Evolutionary conservation across 2,888 invertebrate genomes (phyloP).

Genomic region (Drosophila phalerata): DNA sequence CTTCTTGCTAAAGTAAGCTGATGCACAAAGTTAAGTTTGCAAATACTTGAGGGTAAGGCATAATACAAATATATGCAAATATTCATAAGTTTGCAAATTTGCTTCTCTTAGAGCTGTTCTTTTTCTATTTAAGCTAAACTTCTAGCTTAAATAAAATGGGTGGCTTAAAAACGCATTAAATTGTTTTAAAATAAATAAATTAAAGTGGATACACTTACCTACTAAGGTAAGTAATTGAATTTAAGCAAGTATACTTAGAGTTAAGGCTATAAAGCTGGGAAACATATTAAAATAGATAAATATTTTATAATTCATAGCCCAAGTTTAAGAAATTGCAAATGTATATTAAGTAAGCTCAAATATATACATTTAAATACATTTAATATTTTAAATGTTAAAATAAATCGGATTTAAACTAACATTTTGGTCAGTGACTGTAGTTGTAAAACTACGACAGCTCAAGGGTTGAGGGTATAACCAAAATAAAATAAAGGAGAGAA

Average conservation of each 20-base stretch:
- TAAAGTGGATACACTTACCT: too few relatives aligned
- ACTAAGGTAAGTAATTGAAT: too few relatives aligned
- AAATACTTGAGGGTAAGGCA: constrained; percentile 10
- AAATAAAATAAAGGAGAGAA: constrained; percentile 18
- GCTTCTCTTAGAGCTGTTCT: background rate
- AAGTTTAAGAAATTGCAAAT: too few relatives aligned
- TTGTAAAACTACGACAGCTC: constrained; percentile 9
- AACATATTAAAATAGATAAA: too few relatives aligned
- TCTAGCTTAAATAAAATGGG: background rate
- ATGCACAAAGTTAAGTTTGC: background rate
- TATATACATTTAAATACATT: background rate
- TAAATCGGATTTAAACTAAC: constrained; percentile 12
- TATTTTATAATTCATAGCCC: too few relatives aligned
- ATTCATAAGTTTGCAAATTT: background rate
- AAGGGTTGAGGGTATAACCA: constrained; percentile 24
- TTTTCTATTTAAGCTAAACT: background rate
- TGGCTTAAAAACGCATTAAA: background rate
- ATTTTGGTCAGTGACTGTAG: constrained; percentile 18
- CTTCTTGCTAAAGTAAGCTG: constrained; percentile 6
- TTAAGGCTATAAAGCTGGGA: too few relatives aligned
- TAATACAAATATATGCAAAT: background rate
- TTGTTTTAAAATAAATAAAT: background rate
- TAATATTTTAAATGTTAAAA: background rate
- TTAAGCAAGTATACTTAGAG: too few relatives aligned
- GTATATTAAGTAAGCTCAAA: background rate